Percentiles rank a stretch among this genome's conserved stretches.
phyloP scores from a whole-genome alignment of 2,888 invertebrate species.

The Cremastinae sp. region DNA sequence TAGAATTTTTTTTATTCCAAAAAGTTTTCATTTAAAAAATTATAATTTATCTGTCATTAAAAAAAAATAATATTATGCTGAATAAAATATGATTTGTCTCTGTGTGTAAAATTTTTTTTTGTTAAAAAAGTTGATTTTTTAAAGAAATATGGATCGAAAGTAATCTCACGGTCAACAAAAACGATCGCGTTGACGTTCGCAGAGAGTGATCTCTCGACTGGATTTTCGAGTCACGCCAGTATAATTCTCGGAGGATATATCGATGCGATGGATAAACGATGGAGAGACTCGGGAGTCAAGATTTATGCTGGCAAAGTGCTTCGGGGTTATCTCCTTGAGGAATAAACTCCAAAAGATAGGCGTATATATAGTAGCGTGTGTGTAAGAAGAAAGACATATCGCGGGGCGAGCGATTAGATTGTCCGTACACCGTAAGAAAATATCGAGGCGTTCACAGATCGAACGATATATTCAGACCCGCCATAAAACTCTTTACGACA shows the following conservation, averaged over 20 bases:
- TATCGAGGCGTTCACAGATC: slow-evolving; percentile 23
- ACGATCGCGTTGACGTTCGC: too few relatives aligned
- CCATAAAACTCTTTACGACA: too few relatives aligned
- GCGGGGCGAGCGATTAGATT: slow-evolving; percentile 53
- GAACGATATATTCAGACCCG: background rate
- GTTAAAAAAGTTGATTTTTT: too few relatives aligned
- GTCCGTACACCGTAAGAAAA: slow-evolving; percentile 14
- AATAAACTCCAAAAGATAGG: slow-evolving; percentile 31
- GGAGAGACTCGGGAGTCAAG: slow-evolving; percentile 36
- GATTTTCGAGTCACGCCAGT: slow-evolving; percentile 32
- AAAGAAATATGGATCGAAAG: too few relatives aligned
- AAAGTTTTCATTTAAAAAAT: too few relatives aligned
- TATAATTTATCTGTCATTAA: too few relatives aligned
- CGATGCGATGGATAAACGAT: slow-evolving; percentile 56
- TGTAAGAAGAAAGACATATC: slow-evolving; percentile 55
- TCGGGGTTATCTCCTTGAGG: slow-evolving; percentile 52
- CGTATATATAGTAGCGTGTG: slow-evolving; percentile 5
- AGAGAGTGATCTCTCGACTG: slow-evolving; percentile 26
- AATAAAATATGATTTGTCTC: too few relatives aligned
- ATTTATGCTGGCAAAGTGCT: slow-evolving; percentile 51
- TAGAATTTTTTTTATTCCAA: too few relatives aligned
- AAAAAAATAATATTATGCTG: too few relatives aligned
- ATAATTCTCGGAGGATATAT: slow-evolving; percentile 36
- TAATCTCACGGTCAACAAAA: too few relatives aligned
- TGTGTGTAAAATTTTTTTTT: too few relatives aligned